Evolutionary conservation across 2,888 invertebrate genomes (phyloP), one percentile per base, ranked within the genome.

Genomic region (Athripsodes cinereus): DNA sequence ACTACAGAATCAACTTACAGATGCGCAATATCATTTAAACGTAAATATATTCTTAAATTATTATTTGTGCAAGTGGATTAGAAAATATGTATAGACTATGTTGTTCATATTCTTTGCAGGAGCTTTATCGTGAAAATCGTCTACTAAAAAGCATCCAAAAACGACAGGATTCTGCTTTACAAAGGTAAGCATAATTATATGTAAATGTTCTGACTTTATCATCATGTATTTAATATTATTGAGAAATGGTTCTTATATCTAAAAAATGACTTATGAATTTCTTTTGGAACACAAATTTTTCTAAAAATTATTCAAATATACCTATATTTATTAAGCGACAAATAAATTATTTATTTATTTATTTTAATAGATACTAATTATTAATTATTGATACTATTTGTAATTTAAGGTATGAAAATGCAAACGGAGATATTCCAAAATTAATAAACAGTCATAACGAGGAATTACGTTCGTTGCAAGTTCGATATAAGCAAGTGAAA

Each of bases 1-100:
- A 58, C 74, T 90, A 62, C 90, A 91, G 73, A 91, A 88, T 71
- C 89, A 91, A 69, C 69, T 91, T 56, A 82, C 86, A 3, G 89
- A 90, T 70, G 89, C 89, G 0, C 89, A 90, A 69, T 87, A 84
- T 66, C 88, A 88, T 69, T 77, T 91, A 18, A 55, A 53, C 50
- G 62, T 62, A 55, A 53, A 61, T 26, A 26, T 26, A 6, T 26
- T 26, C n/a, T n/a, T n/a, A n/a, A n/a, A n/a, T n/a, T n/a, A n/a
- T n/a, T n/a, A n/a, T n/a, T n/a, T n/a, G n/a, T n/a, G n/a, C n/a
- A n/a, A n/a, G n/a, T n/a, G n/a, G n/a, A n/a, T n/a, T n/a, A n/a
- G n/a, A n/a, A n/a, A n/a, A n/a, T n/a, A 46, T 13, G n/a, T 46
- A 13, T 46, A 46, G 6, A 20, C 18, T 54, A 54, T 49, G 31